Percentiles rank a stretch among this genome's conserved stretches.
These are phyloP conservation scores for Mus caroli DNA, from an alignment of 2,797 vertebrate genomes.

Conservation along the genomic window DNA sequence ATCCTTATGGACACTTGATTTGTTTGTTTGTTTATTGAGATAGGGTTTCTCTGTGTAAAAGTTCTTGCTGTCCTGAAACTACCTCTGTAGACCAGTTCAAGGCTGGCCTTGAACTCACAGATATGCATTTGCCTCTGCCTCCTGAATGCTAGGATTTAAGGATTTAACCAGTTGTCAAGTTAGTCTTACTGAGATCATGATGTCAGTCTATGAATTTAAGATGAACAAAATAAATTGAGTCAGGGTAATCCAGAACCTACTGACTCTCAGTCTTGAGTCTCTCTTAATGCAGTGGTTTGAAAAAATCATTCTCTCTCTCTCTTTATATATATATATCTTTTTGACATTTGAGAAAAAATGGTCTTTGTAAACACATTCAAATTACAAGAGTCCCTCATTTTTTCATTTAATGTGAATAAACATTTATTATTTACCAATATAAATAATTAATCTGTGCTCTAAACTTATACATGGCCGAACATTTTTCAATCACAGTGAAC, in stretches of 20 bases:
- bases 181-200: background rate
- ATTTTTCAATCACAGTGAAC: conserved; percentile 36
- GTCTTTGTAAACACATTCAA: conserved; percentile 57
- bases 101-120: background rate
- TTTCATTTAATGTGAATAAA: conserved; percentile 55
- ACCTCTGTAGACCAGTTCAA: background rate
- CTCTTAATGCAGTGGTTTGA: too few species aligned
- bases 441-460: conserved; percentile 58
- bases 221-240: background rate
- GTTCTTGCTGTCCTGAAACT: background rate
- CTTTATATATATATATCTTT: background rate
- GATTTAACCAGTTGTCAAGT: background rate
- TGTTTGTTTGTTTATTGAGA: background rate
- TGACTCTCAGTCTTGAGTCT: background rate
- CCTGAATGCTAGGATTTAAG: background rate
- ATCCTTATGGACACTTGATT: background rate
- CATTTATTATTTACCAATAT: conserved; percentile 53
- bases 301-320: background rate
- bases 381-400: conserved; percentile 30
- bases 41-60: background rate
- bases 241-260: background rate
- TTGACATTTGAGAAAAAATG: conserved; percentile 26
- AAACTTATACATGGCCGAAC: background rate
- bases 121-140: background rate
- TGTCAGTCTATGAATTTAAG: background rate